These are phyloP conservation scores for Eilema griseolum DNA, from an alignment of 2,888 invertebrate genomes.

Conservation along the genomic window DNA sequence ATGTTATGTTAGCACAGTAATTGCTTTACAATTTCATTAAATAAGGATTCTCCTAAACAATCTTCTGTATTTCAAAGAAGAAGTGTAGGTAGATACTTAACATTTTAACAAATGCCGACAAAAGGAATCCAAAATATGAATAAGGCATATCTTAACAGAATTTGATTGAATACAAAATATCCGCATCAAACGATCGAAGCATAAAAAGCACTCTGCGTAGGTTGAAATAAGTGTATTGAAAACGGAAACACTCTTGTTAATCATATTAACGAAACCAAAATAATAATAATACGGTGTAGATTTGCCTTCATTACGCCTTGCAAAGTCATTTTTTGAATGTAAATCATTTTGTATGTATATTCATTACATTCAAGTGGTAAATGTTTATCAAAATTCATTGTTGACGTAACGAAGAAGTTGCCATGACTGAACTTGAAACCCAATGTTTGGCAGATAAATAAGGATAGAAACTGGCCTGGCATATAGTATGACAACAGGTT, in stretches of 20 bases:
- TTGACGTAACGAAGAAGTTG: neutral
- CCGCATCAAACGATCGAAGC: neutral
- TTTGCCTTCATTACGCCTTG: neutral
- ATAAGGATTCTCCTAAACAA: no score
- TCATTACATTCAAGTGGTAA: neutral
- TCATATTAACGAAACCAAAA: neutral
- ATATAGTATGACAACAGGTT: no score
- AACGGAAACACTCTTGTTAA: neutral
- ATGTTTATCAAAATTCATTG: neutral
- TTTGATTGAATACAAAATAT: neutral
- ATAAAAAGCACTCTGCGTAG: neutral
- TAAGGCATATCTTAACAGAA: neutral
- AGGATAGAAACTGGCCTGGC: no score
- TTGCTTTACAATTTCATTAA: no score
- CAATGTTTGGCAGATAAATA: no score
- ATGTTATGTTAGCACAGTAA: no score
- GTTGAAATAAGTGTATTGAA: neutral
- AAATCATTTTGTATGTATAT: neutral
- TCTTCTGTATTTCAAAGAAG: no score
- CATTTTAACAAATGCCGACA: neutral
- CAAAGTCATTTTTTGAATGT: neutral
- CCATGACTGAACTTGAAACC: no score
- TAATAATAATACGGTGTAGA: neutral
- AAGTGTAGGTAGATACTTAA: neutral
- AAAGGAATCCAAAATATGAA: neutral